Base-by-base conservation (phyloP, 2,888 invertebrate genomes). In the Sarcophaga variegata region DNA sequence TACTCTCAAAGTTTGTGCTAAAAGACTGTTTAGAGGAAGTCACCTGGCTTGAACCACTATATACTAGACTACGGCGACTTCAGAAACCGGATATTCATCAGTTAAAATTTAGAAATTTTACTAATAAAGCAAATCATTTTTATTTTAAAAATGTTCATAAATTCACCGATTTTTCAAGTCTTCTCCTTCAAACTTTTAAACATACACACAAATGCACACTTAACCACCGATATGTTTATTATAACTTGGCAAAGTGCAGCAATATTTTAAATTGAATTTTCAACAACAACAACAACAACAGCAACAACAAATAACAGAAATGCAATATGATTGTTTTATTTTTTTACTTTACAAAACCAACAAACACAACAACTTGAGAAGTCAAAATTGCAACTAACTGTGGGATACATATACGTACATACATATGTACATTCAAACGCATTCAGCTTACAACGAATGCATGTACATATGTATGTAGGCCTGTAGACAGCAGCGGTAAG, bases 251-350 rank as follows among this genome's bases (percentile, higher is more conserved):
- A 90, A 90, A 90, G 91, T 91, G 91, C 91, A 90, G 91, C 89
- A 91, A 91, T 91, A 91, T 91, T 91, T 90, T 90, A 91, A 91
- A 91, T 91, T 91, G 90, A 91, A 90, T 91, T 91, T 91, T 88
- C 87, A 67, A 75, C 70, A 17, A 20, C 12, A 27, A 20, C 25
- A 79, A 20, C 12, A 27, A 20, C 25, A 71, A 75, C 70, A 17
- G 17, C 12, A 27, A 20, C 25, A 45, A 75, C 1, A 14, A 63
- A 62, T 47, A 27, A 54, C 20, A 85, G 71, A 77, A 75, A 27
- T 59, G 54, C 63, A 71, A 22, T 54, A 54, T 54, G 54, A 79
- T 60, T 22, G 54, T n/a, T 25, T 54, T 17, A 2, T 49, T 49
- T 49, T 49, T 54, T 17, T 17, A 12, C 45, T 54, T 62, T 27